A percentile compares a stretch with the other conserved stretches of the same genome.
Evolutionary conservation across 1,140 invertebrate species (phyloP).

Genomic region (Armadillidium nasatum): DNA sequence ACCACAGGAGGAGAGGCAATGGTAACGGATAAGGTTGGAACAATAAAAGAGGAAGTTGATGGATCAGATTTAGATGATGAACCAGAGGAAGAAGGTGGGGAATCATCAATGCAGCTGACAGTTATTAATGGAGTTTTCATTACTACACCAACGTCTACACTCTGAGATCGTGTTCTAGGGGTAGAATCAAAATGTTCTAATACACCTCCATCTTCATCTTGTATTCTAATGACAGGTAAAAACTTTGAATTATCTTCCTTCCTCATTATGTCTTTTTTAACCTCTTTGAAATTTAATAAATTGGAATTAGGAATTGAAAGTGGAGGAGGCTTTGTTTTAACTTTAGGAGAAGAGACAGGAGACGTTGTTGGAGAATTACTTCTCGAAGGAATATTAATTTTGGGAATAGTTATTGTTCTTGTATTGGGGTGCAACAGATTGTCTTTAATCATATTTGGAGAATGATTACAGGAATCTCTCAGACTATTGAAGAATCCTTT

Average conservation of each 20-base stretch:
- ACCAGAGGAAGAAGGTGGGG: conserved; percentile 11
- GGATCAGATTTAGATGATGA: conserved; percentile 15
- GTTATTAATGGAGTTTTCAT: conserved; percentile 38
- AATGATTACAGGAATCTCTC: conserved; percentile 17
- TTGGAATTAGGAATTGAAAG: conserved; percentile 44
- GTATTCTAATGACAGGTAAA: conserved; percentile 39
- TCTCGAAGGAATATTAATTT: conserved; percentile 30
- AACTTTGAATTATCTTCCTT: conserved; percentile 2
- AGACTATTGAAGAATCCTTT: conserved; percentile 33
- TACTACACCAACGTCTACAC: conserved; percentile 39
- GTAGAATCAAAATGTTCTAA: conserved; percentile 40
- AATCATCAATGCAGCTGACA: conserved; percentile 34
- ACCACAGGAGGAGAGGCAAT: conserved; percentile 36
- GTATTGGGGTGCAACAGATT: conserved; percentile 24
- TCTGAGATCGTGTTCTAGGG: conserved; percentile 41
- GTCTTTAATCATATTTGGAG: conserved; percentile 11
- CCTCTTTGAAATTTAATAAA: conserved; percentile 33
- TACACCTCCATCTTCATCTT: conserved; percentile 34
- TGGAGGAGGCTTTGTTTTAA: conserved; percentile 45
- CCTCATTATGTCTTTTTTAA: background rate
- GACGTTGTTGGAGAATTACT: conserved; percentile 31
- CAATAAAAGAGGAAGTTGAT: conserved; percentile 25
- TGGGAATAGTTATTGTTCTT: conserved; percentile 24
- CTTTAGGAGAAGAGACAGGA: conserved; percentile 43
- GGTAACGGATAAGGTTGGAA: conserved; percentile 38